Evolutionary conservation across 2,888 invertebrate genomes (phyloP), one percentile per base, ranked within the genome.

Genomic region (Troides helena): DNA sequence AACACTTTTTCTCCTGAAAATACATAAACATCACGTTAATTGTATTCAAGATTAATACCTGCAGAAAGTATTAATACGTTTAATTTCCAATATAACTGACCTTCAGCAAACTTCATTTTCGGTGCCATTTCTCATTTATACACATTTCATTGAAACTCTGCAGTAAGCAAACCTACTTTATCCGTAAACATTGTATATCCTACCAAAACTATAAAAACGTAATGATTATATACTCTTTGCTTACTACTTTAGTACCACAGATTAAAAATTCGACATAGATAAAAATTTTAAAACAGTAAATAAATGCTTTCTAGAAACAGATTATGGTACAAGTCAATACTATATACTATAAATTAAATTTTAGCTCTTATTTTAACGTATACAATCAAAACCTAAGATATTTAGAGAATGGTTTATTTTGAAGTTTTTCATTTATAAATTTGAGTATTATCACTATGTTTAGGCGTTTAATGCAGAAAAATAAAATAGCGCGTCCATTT

Each of bases 1-100:
- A 99, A 89, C 12, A 99, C 98, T 84, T 96, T 97, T 87, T 97
- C 97, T 71, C 97, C 97, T 97, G 84, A 72, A 93, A 93, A 72
- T n/a, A 36, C 21, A 43, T 21, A 62, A 65, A 18, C 62, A 73
- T 71, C 50, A 30, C 46, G 58, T 67, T 64, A 61, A 14, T 57
- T 68, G 59, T 61, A 68, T 60, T 80, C 4, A 67, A 30, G 57
- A 62, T 21, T 21, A 8, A 21, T 21, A 57, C 1, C n/a, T 21
- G 57, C 10, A 21, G 14, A 30, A 53, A 17, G 6, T 53, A n/a
- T 53, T n/a, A 57, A 4, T 21, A 1, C 3, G n/a, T 21, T 21
- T 57, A 18, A 57, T 50, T 50, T 50, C 1, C 17, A 50, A 18
- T 18, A 77, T 30, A 17, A 43, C 30, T 3, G 2, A 95, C 96